Percentiles rank a stretch among this genome's conserved stretches.
Conservation (phyloP, 2,888 invertebrate species). For the Drosophila macrospina region DNA sequence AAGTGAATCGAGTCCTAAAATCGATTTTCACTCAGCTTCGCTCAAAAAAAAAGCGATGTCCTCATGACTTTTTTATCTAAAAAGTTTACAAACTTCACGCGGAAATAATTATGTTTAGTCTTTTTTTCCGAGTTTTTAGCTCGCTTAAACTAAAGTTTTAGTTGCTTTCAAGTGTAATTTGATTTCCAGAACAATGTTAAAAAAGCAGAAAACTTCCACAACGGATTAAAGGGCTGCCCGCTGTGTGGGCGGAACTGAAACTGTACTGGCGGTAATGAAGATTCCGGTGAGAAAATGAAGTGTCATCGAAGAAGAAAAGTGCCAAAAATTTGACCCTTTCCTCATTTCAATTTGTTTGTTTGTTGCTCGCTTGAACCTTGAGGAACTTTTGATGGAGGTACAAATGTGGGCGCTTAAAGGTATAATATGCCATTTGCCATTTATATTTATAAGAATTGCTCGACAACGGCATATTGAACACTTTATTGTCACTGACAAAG, state of each 20-base stretch:
- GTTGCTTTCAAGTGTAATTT: neutral
- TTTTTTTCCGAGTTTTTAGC: neutral
- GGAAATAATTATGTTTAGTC: neutral
- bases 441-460: constrained; percentile 36
- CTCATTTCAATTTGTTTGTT: constrained; percentile 7
- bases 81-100: neutral
- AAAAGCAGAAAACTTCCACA: neutral
- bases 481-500: constrained; percentile 45
- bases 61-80: neutral
- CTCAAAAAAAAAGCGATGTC: neutral
- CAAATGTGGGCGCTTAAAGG: constrained; percentile 20
- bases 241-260: neutral
- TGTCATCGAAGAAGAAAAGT: constrained; percentile 4
- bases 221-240: neutral
- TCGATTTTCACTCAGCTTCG: constrained; percentile 6
- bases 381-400: constrained; percentile 16
- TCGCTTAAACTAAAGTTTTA: neutral
- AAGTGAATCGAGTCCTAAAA: constrained; percentile 3
- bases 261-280: constrained; percentile 16
- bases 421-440: constrained; percentile 38
- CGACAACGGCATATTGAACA: constrained; percentile 42
- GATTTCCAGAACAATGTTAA: neutral
- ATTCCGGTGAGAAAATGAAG: constrained; percentile 12
- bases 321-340: constrained; percentile 14
- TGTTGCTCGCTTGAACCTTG: constrained; percentile 8